A percentile compares a stretch with the other conserved stretches of the same genome.
These are phyloP conservation scores for Syrmaticus mikado DNA, from an alignment of 2,113 vertebrate species.

Conservation along the genomic window DNA sequence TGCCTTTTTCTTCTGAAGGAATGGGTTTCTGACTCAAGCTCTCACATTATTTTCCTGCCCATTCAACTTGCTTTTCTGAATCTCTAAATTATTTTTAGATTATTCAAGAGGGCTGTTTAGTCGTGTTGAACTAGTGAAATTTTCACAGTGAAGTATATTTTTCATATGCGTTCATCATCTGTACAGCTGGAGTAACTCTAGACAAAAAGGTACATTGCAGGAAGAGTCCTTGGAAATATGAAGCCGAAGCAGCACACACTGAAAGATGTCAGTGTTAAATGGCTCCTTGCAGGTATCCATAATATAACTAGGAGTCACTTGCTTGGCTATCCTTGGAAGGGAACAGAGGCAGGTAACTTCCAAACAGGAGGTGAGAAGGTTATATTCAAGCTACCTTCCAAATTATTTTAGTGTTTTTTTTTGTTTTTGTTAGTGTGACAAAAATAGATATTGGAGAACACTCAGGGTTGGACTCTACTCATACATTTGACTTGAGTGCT, in stretches of 20 bases:
- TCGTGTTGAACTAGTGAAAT: not conserved
- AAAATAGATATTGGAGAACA: not conserved
- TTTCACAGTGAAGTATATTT: not conserved
- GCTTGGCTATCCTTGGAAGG: not conserved
- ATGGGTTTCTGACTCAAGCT: not conserved
- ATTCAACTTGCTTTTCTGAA: not conserved
- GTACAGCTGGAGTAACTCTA: not conserved
- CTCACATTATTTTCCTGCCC: not conserved
- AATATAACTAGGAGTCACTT: not conserved
- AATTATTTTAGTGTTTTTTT: not conserved
- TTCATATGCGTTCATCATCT: not conserved
- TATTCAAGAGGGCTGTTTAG: not conserved
- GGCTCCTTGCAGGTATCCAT: not conserved
- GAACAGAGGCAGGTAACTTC: not conserved
- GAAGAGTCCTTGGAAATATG: not conserved
- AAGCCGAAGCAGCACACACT: not conserved
- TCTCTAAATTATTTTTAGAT: not conserved
- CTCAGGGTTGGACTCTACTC: not conserved
- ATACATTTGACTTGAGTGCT: accelerated
- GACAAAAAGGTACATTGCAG: not conserved
- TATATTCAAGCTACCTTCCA: not conserved
- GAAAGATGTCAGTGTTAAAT: not conserved
- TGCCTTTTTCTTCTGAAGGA: not conserved
- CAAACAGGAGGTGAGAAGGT: not conserved
- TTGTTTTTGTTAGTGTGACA: not conserved